A percentile compares a stretch with the other conserved stretches of the same genome.
Evolutionary conservation across 2,797 vertebrate species (phyloP).

Genomic region (Atherinosoma microstoma): DNA sequence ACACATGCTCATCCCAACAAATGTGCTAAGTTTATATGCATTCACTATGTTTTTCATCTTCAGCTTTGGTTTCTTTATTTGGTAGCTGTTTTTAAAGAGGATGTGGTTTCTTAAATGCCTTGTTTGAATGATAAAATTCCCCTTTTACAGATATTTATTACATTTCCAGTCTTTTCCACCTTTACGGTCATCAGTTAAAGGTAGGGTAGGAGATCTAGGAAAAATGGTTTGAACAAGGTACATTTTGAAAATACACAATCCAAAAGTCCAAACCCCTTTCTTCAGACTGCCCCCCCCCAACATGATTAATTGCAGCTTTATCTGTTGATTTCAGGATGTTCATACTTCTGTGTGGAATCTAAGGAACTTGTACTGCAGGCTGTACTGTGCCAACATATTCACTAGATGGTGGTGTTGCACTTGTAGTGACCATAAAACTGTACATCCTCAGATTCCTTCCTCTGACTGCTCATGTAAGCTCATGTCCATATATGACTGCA

Average conservation of each 20-base stretch:
- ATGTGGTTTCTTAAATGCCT: background rate
- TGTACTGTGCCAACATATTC: conserved; percentile 15
- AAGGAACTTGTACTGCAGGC: background rate
- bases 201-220: too few relatives aligned
- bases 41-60: background rate
- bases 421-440: background rate
- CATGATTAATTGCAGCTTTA: too few relatives aligned
- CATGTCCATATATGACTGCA: background rate
- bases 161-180: background rate
- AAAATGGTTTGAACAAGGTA: background rate
- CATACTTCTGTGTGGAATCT: too few relatives aligned
- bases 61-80: background rate
- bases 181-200: background rate
- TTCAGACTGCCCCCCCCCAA: too few relatives aligned
- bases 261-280: too few relatives aligned
- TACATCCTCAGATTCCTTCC: background rate
- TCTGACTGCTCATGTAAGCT: conserved; percentile 10
- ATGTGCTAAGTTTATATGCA: background rate
- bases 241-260: too few relatives aligned
- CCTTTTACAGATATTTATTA: background rate
- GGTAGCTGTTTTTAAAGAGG: background rate
- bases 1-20: too few relatives aligned
- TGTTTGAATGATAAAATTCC: background rate
- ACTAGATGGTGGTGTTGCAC: conserved; percentile 60
- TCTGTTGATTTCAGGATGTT: background rate